phyloP scores from a whole-genome alignment of 2,888 invertebrate species.

The Polyommatus iphigenia region DNA sequence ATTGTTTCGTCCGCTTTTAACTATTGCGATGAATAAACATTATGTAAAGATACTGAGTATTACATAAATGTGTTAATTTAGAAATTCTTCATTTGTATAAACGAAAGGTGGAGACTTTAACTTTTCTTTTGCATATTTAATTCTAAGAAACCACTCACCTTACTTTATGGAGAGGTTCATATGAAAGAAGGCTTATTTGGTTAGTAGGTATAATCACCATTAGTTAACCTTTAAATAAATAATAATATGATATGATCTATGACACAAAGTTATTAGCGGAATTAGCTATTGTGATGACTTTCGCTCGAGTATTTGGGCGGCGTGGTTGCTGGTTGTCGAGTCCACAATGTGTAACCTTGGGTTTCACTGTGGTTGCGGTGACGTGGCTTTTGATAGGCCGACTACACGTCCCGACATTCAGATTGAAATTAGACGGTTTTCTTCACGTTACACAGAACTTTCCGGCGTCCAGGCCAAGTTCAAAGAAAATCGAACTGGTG shows the following conservation, averaged over 20 bases:
- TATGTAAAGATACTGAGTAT: neutral
- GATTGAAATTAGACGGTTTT: neutral
- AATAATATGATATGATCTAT: constrained; percentile 9
- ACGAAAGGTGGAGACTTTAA: neutral
- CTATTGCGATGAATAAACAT: neutral
- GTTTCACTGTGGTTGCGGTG: constrained; percentile 49
- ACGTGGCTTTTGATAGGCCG: constrained; percentile 33
- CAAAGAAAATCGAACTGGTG: too few species aligned
- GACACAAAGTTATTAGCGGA: constrained; percentile 19
- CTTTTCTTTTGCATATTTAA: neutral
- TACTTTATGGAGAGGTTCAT: neutral
- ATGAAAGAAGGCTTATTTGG: neutral
- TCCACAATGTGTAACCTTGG: constrained; percentile 44
- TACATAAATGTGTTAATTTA: constrained; percentile 13
- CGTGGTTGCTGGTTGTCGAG: constrained; percentile 12
- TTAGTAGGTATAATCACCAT: neutral
- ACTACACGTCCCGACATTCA: neutral
- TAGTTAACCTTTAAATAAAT: neutral
- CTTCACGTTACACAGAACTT: neutral
- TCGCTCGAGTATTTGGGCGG: constrained; percentile 16
- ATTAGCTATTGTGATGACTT: constrained; percentile 25
- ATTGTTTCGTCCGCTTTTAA: neutral
- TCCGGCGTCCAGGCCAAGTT: too few species aligned
- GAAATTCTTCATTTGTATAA: constrained; percentile 12
- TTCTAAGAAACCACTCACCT: neutral